Base-by-base conservation (phyloP, 2,113 vertebrate species). In the Phylloscopus trochiloides region DNA sequence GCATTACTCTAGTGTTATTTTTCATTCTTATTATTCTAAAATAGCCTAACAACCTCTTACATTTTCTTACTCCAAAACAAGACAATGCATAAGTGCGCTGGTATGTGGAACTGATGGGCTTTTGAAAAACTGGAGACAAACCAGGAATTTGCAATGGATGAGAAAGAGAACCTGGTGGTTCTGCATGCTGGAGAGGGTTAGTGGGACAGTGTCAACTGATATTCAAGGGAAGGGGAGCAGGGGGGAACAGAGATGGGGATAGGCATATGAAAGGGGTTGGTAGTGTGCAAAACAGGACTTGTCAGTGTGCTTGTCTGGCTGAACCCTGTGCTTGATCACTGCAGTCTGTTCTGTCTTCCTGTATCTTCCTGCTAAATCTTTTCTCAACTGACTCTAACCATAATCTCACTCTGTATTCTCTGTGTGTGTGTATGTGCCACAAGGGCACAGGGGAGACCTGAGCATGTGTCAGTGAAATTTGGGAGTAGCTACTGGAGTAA, bases 171-270 rank as follows among this genome's bases (percentile, higher is more conserved):
- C 1, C 17, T 47, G 17, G 1, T 2, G 1, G 25, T 42, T 45
- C 8, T 19, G 7, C 6, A 9, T 42, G 8, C 12, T 51, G 19
- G 19, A 47, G 26, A 8, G 25, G 1, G 12, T 68, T 5, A 0
- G 19, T 55, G 17, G 6, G 55, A 47, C 12, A 36, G 17, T 17
- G 12, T 5, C 29, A 70, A 16, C 14, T 55, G 22, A 28, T 43
- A 31, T 15, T 16, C 17, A 57, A 12, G 24, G 26, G 5, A 42
- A 70, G 24, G 3, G 7, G 4, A 57, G 3, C 7, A 34, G 10
- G 0, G 2, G 3, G 10, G 1, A 51, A 20, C 15, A 42, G 40
- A 72, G 7, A 12, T 3, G 1, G 1, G 7, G 2, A 24, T 3
- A 72, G 7, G 14, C 3, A 4, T 55, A 11, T 29, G 48, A 59